These are phyloP conservation scores for Setipinna tenuifilis DNA, from an alignment of 2,797 vertebrate species.

Conservation along the genomic window DNA sequence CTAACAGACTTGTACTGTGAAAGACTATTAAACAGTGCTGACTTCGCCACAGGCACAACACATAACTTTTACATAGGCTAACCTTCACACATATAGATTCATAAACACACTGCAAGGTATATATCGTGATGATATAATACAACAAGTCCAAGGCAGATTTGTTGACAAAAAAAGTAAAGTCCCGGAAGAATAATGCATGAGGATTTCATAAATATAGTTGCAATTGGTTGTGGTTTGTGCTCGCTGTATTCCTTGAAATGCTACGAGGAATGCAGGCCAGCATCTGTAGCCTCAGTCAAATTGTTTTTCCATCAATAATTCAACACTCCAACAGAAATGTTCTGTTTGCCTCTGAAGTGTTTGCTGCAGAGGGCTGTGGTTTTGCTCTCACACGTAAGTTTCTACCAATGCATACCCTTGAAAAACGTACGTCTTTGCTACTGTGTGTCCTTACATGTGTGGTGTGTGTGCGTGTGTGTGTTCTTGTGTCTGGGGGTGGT, in stretches of 20 bases:
- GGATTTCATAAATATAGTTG: not conserved
- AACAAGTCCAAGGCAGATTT: not conserved
- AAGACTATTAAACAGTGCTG: not conserved
- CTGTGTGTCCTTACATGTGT: not conserved
- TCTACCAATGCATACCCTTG: not conserved
- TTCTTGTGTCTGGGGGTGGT: not conserved
- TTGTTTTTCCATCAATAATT: constrained; percentile 3
- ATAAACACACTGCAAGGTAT: not conserved
- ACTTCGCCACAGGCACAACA: not conserved
- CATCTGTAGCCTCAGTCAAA: not conserved
- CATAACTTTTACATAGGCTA: not conserved
- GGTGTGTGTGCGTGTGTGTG: not conserved
- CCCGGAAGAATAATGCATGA: not conserved
- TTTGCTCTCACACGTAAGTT: not conserved
- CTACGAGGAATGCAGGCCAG: not conserved
- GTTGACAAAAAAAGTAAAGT: not conserved
- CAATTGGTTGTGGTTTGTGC: not conserved
- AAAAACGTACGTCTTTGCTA: not conserved
- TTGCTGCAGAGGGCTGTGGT: not conserved
- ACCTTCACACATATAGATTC: not conserved
- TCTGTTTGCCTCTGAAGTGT: not conserved
- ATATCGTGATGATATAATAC: not conserved
- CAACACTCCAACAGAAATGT: not conserved
- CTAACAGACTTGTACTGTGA: not conserved
- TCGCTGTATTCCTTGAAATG: not conserved